Base-by-base conservation (phyloP, 2,888 invertebrate species). In the Calephelis perditalis region DNA sequence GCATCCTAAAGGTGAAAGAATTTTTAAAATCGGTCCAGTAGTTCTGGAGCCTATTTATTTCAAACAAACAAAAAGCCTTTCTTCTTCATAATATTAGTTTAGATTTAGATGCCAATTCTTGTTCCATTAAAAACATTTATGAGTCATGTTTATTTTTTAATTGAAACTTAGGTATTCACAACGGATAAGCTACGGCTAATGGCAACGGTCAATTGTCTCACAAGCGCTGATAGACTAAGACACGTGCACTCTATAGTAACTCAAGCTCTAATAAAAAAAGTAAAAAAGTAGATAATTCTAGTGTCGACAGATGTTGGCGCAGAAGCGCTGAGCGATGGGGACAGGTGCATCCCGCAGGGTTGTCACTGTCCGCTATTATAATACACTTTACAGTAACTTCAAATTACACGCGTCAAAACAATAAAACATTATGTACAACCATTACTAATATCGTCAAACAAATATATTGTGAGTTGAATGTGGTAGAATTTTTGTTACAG, bases 281-380 rank as follows among this genome's bases (percentile, higher is more conserved):
- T 45, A 74, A 76, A 76, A 76, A 74, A 73, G 71, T 75, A 81
- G 79, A 79, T 81, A 75, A 76, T 79, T 79, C 81, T 71, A 77
- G 76, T 74, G 70, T 72, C 78, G 79, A 79, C 86, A 86, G 86
- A 86, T 86, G 87, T 80, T 78, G 79, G 80, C 80, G 83, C 78
- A 78, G 73, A 70, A 73, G 75, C 78, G 79, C 73, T 81, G 86
- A 86, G 77, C 78, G 82, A 80, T 78, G 73, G 71, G 71, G 79
- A 79, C 89, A 89, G 88, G 88, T 89, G 89, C 82, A 77, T 70
- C 66, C 62, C 57, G 35, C 71, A 87, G 88, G 87, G 87, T 63
- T 85, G 80, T 64, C 74, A 68, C 73, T 61, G 46, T 56, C 58
- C 63, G 57, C 58, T 46, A 58, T 62, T 57, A 63, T 57, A 64